Conservation (phyloP, 2,113 vertebrate species). For the Hippotragus niger region DNA sequence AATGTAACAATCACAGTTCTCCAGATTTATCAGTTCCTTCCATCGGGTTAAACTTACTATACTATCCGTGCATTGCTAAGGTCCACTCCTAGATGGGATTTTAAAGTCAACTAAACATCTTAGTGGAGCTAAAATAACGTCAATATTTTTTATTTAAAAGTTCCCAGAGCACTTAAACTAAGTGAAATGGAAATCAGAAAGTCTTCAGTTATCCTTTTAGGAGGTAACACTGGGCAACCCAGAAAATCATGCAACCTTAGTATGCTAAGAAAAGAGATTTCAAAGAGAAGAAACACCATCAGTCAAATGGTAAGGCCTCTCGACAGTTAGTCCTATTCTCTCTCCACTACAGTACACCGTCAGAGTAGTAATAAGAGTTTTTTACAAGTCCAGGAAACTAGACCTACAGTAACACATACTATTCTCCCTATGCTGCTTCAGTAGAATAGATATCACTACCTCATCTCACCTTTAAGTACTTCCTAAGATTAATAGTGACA, state of each 20-base stretch:
- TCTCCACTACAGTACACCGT: neutral
- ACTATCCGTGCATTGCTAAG: neutral
- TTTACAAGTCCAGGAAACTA: neutral
- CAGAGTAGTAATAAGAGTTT: neutral
- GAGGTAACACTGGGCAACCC: neutral
- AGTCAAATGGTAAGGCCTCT: neutral
- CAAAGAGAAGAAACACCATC: neutral
- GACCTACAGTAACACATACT: neutral
- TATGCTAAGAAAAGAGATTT: neutral
- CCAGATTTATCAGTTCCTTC: neutral
- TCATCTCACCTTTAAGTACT: neutral
- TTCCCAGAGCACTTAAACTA: neutral
- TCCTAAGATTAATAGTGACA: neutral
- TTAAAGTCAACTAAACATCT: neutral
- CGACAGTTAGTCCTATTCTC: neutral
- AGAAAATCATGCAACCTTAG: neutral
- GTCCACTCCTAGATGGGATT: neutral
- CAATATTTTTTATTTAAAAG: neutral
- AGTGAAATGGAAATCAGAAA: slow-evolving; percentile 7
- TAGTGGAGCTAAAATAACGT: neutral
- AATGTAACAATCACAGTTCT: neutral
- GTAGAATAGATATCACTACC: neutral
- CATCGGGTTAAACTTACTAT: neutral
- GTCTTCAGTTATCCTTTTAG: neutral
- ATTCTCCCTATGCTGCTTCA: neutral